Evolutionary conservation across 2,888 invertebrate genomes (phyloP).

Genomic region (Leptinotarsa tumamoca): DNA sequence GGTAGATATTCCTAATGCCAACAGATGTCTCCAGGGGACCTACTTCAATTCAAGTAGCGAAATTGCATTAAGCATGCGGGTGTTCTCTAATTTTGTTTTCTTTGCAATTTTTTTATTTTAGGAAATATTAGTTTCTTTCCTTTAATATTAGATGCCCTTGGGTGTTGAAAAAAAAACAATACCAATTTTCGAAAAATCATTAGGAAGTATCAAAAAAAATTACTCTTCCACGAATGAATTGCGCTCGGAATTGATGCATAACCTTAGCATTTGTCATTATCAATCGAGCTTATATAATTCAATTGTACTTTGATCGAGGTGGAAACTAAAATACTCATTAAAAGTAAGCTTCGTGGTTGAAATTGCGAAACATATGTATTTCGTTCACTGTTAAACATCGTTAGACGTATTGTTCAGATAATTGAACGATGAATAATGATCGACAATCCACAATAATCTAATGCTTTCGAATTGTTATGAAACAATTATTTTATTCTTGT

Average conservation of each 20-base stretch:
- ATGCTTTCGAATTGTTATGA: neutral
- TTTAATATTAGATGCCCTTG: no score
- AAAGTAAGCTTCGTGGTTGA: slow-evolving; percentile 16
- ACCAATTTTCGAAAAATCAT: no score
- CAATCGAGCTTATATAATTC: slow-evolving; percentile 12
- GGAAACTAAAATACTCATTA: slow-evolving; percentile 15
- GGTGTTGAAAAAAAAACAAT: no score
- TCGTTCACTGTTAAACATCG: neutral
- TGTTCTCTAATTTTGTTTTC: no score
- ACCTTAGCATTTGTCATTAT: neutral
- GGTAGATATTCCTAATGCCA: neutral
- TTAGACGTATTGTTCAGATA: neutral
- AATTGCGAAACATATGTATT: neutral
- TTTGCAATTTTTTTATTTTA: no score
- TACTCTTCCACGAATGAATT: no score
- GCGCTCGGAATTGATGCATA: neutral
- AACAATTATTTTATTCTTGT: no score
- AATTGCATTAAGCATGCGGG: neutral
- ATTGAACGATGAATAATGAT: neutral
- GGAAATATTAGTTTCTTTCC: no score
- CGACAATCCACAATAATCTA: slow-evolving; percentile 12
- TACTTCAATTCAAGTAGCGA: neutral
- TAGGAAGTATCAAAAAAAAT: no score
- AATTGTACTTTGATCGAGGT: slow-evolving; percentile 9
- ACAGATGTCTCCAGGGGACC: neutral